These are phyloP conservation scores for Ophonus ardosiacus DNA, from an alignment of 2,888 invertebrate species.

Conservation along the genomic window DNA sequence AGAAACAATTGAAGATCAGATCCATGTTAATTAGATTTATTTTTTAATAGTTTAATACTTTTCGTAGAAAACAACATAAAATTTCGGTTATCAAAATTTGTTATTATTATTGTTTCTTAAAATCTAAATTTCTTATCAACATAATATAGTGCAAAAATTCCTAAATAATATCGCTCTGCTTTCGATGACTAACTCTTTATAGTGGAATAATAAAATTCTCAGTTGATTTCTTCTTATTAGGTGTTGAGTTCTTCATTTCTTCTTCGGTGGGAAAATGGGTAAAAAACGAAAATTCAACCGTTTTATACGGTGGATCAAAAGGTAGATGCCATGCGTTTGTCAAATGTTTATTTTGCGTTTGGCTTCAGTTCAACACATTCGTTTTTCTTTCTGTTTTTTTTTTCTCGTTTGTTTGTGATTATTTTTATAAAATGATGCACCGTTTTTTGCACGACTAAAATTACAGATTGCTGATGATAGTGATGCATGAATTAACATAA, in stretches of 20 bases:
- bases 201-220: background rate
- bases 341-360: conserved; percentile 50
- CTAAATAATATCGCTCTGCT: background rate
- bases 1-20: no score
- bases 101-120: background rate
- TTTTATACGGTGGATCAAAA: conserved; percentile 75
- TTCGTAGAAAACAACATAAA: no score
- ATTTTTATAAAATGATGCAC: conserved; percentile 45
- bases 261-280: conserved; percentile 70
- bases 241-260: background rate
- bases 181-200: background rate
- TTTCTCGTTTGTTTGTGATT: conserved; percentile 28
- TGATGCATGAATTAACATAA: conserved; percentile 34
- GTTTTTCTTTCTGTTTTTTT: background rate
- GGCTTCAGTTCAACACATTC: conserved; percentile 21
- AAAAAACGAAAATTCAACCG: conserved; percentile 74
- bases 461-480: background rate
- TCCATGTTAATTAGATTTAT: no score
- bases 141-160: background rate
- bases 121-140: background rate
- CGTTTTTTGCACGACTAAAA: conserved; percentile 22
- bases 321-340: conserved; percentile 69
- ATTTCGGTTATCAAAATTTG: no score
- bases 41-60: no score
- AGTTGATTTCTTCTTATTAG: conserved; percentile 4